Base-by-base conservation (phyloP, 2,797 vertebrate species). In the Onychomys torridus region DNA sequence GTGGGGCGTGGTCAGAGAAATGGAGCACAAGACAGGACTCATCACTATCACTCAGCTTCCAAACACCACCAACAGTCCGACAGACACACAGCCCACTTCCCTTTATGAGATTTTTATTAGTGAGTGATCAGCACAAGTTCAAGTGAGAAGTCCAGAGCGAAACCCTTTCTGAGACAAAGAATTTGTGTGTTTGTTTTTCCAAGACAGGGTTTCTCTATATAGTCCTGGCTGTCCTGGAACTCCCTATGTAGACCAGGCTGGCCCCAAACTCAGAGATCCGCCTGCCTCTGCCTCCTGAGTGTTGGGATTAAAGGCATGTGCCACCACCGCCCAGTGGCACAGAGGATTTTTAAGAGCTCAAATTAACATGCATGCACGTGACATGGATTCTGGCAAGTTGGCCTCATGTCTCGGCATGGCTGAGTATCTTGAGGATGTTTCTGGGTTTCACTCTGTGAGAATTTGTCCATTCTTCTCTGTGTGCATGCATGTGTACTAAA, bases 1-100 rank as follows among this genome's bases (percentile, higher is more conserved):
- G 21, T 55, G 61, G 97, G 67, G 29, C 73, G 94, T 8, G 17
- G 43, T 29, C 82, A 96, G 75, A 84, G 81, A 96, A 92, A 95
- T 4, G 55, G 96, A 82, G 82, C 82, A 86, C 85, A 94, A n/a
- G 84, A 46, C 14, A 43, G 75, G 63, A 19, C 16, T 4, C 25
- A 4, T 25, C 5, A 8, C 6, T 55, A 7, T 32, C 27, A 32
- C 12, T 25, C 3, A 21, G 23, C 69, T 87, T 79, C 43, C 83
- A 46, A 25, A 73, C 8, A 27, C 67, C 52, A 34, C 43, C n/a
- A 5, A 37, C 17, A 49, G 61, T 13, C 63, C 69, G 55, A 79
- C 11, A 29, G 69, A 79, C 32, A 73, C 77, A 40, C 1, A 43
- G 32, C 23, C 32, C n/a, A n/a, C 43, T 90, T n/a, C 57, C 49